Conservation (phyloP, 2,113 vertebrate species). For the Limnothrissa miodon region DNA sequence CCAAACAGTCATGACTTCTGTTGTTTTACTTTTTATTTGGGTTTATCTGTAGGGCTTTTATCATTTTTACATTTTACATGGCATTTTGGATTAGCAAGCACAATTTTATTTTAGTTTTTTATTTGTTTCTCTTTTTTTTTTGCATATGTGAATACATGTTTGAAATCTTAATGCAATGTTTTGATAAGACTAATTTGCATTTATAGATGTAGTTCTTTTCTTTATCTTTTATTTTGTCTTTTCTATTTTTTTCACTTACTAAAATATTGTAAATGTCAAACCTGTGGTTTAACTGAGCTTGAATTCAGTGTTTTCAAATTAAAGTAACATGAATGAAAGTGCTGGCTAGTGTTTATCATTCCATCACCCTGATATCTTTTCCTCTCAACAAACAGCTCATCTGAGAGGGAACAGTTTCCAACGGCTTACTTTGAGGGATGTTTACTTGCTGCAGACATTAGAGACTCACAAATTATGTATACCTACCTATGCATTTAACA, state of each 20-base stretch:
- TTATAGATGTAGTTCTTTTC: slow-evolving; percentile 38
- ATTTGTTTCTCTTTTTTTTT: too few species aligned
- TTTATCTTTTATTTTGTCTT: slow-evolving; percentile 58
- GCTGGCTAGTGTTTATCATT: background rate
- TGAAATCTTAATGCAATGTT: slow-evolving; percentile 59
- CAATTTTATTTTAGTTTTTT: slow-evolving; percentile 36
- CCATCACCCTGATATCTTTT: background rate
- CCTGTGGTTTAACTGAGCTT: slow-evolving; percentile 92
- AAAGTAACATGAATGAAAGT: slow-evolving; percentile 66
- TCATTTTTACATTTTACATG: slow-evolving; percentile 33
- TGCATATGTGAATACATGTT: slow-evolving; percentile 70
- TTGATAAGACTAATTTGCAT: slow-evolving; percentile 53
- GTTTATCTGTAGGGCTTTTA: background rate
- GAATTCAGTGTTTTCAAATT: slow-evolving; percentile 94
- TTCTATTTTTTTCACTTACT: slow-evolving; percentile 75
- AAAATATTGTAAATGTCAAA: slow-evolving; percentile 84
- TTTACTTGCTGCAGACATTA: background rate
- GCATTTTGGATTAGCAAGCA: slow-evolving; percentile 48
- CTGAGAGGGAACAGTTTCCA: background rate
- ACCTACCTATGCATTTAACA: too few species aligned
- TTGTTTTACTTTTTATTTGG: slow-evolving; percentile 42
- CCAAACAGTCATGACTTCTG: slow-evolving; percentile 28
- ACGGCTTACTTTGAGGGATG: too few species aligned
- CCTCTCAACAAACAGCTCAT: background rate
- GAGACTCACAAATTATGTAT: too few species aligned